Conservation (phyloP, 2,888 invertebrate species). For the Heteromyza rotundicornis region DNA sequence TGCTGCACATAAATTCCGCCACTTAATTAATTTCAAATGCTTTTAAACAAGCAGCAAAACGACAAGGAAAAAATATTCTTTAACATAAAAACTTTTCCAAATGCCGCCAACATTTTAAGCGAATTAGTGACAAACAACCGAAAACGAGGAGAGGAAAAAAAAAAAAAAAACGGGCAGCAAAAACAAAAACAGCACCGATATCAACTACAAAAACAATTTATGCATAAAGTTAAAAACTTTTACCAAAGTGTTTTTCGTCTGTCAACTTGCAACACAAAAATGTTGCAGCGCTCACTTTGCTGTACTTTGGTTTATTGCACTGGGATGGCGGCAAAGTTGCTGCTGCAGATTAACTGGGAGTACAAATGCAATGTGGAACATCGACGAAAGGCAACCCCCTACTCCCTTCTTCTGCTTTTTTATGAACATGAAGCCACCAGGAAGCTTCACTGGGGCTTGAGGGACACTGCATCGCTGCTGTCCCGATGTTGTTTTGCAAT, state of each 20-base stretch:
- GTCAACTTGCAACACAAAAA: neutral
- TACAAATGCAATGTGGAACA: neutral
- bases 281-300: neutral
- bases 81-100: conserved; percentile 3
- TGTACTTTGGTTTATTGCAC: neutral
- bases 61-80: too few species aligned
- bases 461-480: conserved; percentile 18
- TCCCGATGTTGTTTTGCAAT: conserved; percentile 39
- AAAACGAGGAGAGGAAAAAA: neutral
- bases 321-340: too few species aligned
- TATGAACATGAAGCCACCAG: too few species aligned
- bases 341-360: neutral
- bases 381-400: neutral
- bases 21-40: conserved; percentile 19
- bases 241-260: neutral
- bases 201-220: conserved; percentile 35
- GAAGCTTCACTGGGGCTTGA: too few species aligned
- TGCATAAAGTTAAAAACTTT: neutral
- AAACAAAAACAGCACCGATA: conserved; percentile 44
- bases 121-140: conserved; percentile 21
- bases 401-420: conserved; percentile 9
- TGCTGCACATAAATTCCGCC: conserved; percentile 8
- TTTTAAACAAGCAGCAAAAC: neutral
- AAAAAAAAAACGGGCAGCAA: neutral
- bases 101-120: conserved; percentile 7